Percentiles rank a stretch among this genome's conserved stretches.
Conservation (phyloP, 2,888 invertebrate genomes). For the Drosophila hamatofila region DNA sequence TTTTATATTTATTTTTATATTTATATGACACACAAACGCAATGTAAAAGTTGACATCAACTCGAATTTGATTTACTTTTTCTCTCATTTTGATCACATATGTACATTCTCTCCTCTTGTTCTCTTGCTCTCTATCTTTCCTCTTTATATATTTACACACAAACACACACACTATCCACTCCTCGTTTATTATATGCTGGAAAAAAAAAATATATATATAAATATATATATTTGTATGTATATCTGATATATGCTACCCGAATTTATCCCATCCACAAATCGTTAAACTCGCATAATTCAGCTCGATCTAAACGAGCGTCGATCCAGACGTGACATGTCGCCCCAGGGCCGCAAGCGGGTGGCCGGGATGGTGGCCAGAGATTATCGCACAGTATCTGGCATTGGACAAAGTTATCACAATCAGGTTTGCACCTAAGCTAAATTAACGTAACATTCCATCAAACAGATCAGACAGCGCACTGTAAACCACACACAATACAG, state of each 20-base stretch:
- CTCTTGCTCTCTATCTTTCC: constrained; percentile 40
- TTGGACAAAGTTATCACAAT: constrained; percentile 86
- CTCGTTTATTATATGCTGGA: constrained; percentile 34
- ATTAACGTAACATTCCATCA: constrained; percentile 58
- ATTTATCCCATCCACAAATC: constrained; percentile 21
- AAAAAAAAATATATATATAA: not conserved
- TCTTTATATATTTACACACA: constrained; percentile 13
- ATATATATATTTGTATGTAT: constrained; percentile 9
- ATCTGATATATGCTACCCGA: constrained; percentile 11
- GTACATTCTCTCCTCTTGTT: constrained; percentile 64
- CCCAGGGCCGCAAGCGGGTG: constrained; percentile 90
- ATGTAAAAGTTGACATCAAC: constrained; percentile 34
- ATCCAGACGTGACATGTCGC: constrained; percentile 94
- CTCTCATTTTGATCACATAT: constrained; percentile 64
- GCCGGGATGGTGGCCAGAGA: constrained; percentile 89
- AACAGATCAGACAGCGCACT: constrained; percentile 39
- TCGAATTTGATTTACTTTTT: constrained; percentile 38
- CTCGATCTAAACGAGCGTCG: constrained; percentile 89
- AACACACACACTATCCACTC: constrained; percentile 12
- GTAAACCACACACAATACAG: constrained; percentile 16
- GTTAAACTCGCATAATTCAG: constrained; percentile 75
- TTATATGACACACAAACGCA: constrained; percentile 29
- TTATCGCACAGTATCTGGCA: constrained; percentile 86
- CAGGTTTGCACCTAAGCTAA: constrained; percentile 84
- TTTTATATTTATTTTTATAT: too few species aligned